Evolutionary conservation across 2,113 vertebrate genomes (phyloP), one percentile per base, ranked within the genome.

Genomic region (Cyanoramphus novaezelandiae): DNA sequence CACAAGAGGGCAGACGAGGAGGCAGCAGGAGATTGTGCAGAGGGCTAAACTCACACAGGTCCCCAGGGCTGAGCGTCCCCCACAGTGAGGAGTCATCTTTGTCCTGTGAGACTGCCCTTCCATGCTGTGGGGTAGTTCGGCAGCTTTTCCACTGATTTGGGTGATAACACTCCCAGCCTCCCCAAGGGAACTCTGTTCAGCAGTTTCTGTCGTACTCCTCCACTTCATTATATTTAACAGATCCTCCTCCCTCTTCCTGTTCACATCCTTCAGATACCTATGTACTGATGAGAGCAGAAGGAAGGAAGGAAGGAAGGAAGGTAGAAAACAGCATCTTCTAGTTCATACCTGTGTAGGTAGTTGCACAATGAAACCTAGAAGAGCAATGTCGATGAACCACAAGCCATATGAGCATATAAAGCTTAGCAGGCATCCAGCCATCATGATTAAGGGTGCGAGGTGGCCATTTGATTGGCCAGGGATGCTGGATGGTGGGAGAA

Each of bases 171-270:
- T 96, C 24, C 18, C 35, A 74, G 55, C 5, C 43, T 37, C 83
- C 82, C 83, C 71, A 37, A 31, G 90, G 79, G 91, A 82, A 69
- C 33, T 24, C 59, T 6, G 1, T 90, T 94, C 91, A 94, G 86
- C 94, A 90, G 68, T 88, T 93, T 93, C 68, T 86, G 80, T 94
- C 68, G 63, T 68, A 77, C 68, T 79, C 76, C 76, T 90, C 72
- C 76, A 85, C 88, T 93, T 94, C 77, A 86, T 96, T 90, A 93
- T 46, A 69, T 28, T 88, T 88, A 88, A 77, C 76, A 89, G 69
- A 75, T 87, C 81, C 78, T 94, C 89, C 69, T 78, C 64, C 72
- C n/a, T 72, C 83, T 95, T 94, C 88, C 82, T 10, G 1, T 35
- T 93, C 82, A 50, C 0, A 17, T 93, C 83, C 71, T 94, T 88